Evolutionary conservation across 2,797 vertebrate species (phyloP).

Genomic region (Gobionotothen gibberifrons): DNA sequence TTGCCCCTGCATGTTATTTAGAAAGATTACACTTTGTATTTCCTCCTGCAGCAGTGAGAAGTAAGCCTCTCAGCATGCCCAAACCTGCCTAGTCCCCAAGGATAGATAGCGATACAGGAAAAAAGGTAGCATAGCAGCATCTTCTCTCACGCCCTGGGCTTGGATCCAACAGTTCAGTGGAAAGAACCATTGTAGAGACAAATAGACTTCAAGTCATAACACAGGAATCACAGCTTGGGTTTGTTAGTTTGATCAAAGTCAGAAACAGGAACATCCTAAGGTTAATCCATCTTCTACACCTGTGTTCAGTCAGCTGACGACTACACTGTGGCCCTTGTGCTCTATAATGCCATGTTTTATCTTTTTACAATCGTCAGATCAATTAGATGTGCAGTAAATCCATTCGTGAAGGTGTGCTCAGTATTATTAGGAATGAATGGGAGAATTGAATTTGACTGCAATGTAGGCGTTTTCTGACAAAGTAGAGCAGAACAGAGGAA

Average conservation of each 20-base stretch:
- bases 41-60: not conserved
- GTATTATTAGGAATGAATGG: not conserved
- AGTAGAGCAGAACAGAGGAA: slow-evolving; percentile 6
- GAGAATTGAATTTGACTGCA: not conserved
- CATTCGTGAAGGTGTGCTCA: not conserved
- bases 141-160: slow-evolving; percentile 7
- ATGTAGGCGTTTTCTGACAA: slow-evolving; percentile 4
- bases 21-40: slow-evolving; percentile 16
- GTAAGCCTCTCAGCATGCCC: slow-evolving; percentile 28
- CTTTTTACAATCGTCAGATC: slow-evolving; percentile 1
- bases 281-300: slow-evolving; percentile 42
- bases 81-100: slow-evolving; percentile 42
- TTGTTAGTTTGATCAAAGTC: slow-evolving; percentile 37
- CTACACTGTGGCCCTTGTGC: slow-evolving; percentile 13
- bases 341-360: not conserved
- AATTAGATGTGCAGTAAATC: slow-evolving; percentile 31
- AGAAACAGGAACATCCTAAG: not conserved
- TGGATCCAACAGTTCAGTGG: not conserved
- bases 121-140: not conserved
- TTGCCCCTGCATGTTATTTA: slow-evolving; percentile 2
- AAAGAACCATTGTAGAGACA: not conserved
- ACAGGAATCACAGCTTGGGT: slow-evolving; percentile 12
- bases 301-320: slow-evolving; percentile 48
- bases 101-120: slow-evolving; percentile 18
- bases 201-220: slow-evolving; percentile 18